These are phyloP conservation scores for Geophilus truncorum DNA, from an alignment of 2,888 invertebrate species.

Conservation along the genomic window DNA sequence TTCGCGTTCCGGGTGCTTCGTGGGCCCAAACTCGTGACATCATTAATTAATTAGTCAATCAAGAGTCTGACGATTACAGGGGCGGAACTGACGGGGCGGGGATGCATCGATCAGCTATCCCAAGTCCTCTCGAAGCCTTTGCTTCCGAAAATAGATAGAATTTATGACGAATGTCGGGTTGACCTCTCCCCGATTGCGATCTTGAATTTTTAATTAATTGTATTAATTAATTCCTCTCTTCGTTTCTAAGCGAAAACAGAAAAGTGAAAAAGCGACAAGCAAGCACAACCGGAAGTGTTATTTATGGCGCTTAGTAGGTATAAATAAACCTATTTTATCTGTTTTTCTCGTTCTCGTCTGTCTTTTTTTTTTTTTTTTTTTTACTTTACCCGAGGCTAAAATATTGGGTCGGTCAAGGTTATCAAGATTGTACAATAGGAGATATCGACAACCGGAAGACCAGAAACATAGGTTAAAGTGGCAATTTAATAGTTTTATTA, in stretches of 20 bases:
- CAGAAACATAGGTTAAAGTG: neutral
- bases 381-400: neutral
- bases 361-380: neutral
- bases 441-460: neutral
- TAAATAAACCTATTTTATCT: neutral
- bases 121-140: neutral
- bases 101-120: neutral
- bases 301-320: neutral
- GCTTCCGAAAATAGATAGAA: neutral
- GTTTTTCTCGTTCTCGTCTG: too few species aligned
- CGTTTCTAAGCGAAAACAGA: too few species aligned
- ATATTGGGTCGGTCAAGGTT: neutral
- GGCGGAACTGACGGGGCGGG: slow-evolving; percentile 2
- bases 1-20: neutral
- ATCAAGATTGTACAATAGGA: neutral
- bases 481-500: neutral
- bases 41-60: slow-evolving; percentile 13
- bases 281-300: neutral
- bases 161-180: neutral
- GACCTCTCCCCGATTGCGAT: too few species aligned
- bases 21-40: neutral
- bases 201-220: too few species aligned
- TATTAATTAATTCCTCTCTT: too few species aligned
- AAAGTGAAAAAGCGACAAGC: neutral
- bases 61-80: slow-evolving; percentile 1